phyloP scores from a whole-genome alignment of 64 coral and sea anemone species.

The Pocillopora verrucosa region DNA sequence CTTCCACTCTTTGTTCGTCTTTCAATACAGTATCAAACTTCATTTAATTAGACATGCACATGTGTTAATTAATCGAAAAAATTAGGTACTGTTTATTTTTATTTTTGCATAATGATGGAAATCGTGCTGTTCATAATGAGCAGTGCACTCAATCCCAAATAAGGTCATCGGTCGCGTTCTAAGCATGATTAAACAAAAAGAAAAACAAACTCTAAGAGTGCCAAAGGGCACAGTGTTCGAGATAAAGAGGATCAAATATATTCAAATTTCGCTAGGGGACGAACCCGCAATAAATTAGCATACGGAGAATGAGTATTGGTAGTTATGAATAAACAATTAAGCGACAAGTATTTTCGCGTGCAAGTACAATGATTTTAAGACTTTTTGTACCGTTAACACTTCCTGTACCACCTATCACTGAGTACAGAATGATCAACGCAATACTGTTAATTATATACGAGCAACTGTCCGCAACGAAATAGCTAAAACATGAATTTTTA shows the following conservation, averaged over 20 bases:
- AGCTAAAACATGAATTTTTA: not conserved
- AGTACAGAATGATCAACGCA: not conserved
- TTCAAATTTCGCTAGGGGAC: slow-evolving; percentile 35
- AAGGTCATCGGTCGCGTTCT: too few relatives aligned
- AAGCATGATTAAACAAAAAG: too few relatives aligned
- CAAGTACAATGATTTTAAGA: slow-evolving; percentile 7
- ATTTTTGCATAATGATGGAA: not conserved
- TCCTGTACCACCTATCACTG: not conserved
- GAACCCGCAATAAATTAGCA: slow-evolving; percentile 39
- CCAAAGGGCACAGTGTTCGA: not conserved
- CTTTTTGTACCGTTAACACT: slow-evolving; percentile 2
- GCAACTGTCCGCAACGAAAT: not conserved
- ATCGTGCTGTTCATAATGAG: too few relatives aligned
- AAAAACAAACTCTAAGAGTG: not conserved
- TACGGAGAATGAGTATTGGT: not conserved
- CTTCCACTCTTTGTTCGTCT: not conserved
- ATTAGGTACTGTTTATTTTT: not conserved
- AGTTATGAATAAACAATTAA: not conserved
- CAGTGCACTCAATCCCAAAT: too few relatives aligned
- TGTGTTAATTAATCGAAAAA: not conserved
- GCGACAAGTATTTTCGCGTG: slow-evolving; percentile 15
- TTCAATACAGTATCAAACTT: not conserved
- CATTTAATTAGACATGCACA: not conserved
- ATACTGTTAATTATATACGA: not conserved
- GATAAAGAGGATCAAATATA: not conserved